Evolutionary conservation across 2,888 invertebrate species (phyloP).

Genomic region (Dinocampus coccinellae): DNA sequence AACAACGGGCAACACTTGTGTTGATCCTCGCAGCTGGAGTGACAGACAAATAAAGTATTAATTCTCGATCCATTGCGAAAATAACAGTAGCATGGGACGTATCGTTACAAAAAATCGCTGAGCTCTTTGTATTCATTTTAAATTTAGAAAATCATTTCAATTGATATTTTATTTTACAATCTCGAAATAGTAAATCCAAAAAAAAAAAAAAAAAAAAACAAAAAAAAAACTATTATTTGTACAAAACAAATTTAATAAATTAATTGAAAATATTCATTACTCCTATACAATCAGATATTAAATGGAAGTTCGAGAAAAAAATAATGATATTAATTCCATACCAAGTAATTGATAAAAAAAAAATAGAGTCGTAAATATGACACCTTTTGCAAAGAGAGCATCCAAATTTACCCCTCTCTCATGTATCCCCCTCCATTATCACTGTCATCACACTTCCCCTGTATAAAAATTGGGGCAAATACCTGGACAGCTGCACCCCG

Average conservation of each 20-base stretch:
- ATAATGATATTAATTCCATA: not conserved
- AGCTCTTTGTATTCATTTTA: no score
- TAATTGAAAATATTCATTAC: no score
- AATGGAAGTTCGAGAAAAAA: no score
- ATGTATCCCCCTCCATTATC: constrained; percentile 16
- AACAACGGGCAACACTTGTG: constrained; percentile 59
- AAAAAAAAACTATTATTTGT: no score
- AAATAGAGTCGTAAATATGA: constrained; percentile 10
- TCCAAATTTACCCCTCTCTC: constrained; percentile 25
- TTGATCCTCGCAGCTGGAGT: constrained; percentile 67
- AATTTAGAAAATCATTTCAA: no score
- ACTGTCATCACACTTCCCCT: constrained; percentile 32
- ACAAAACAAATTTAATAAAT: no score
- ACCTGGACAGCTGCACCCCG: constrained; percentile 60
- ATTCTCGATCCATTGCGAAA: constrained; percentile 58
- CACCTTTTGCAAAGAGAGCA: constrained; percentile 40
- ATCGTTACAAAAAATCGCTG: no score
- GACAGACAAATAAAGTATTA: constrained; percentile 67
- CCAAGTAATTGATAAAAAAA: constrained; percentile 10
- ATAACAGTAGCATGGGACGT: constrained; percentile 44
- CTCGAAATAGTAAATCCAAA: no score
- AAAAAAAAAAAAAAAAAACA: no score
- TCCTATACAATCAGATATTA: no score
- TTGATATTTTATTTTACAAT: no score
- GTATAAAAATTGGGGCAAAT: constrained; percentile 49